A percentile compares a stretch with the other conserved stretches of the same genome.
These are phyloP conservation scores for Euglossa dilemma DNA, from an alignment of 1,140 invertebrate species.

Conservation along the genomic window DNA sequence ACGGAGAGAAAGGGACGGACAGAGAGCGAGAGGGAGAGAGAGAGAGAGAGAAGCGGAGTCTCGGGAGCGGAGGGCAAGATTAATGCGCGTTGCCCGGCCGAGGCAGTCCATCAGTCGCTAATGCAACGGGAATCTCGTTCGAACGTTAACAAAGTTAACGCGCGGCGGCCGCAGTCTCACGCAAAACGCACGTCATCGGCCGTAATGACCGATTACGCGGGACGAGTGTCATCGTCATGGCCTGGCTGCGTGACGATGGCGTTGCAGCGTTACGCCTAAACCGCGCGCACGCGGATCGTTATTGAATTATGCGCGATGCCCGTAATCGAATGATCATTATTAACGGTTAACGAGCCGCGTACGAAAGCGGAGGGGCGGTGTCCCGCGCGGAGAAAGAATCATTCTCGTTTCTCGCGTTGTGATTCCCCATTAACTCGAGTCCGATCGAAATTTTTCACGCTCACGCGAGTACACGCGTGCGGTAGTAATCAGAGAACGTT, in stretches of 20 bases:
- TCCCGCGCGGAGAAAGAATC: background rate
- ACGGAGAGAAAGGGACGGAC: too few relatives aligned
- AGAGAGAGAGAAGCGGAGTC: background rate
- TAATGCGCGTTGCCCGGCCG: constrained; percentile 26
- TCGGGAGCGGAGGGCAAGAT: constrained; percentile 20
- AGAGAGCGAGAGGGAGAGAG: too few relatives aligned
- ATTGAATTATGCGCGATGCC: constrained; percentile 81
- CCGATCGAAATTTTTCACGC: background rate
- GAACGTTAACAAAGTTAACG: constrained; percentile 71
- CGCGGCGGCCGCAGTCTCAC: constrained; percentile 66
- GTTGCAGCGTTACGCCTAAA: constrained; percentile 76
- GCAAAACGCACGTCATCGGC: constrained; percentile 81
- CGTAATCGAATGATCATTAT: constrained; percentile 82
- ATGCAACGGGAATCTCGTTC: constrained; percentile 75
- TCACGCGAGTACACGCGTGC: background rate
- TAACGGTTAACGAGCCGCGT: constrained; percentile 76
- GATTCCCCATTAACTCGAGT: background rate
- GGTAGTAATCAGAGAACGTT: background rate
- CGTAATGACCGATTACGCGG: constrained; percentile 82
- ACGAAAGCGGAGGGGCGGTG: background rate
- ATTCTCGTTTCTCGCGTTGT: background rate
- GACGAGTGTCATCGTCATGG: constrained; percentile 71
- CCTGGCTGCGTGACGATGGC: constrained; percentile 68
- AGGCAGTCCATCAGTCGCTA: constrained; percentile 57
- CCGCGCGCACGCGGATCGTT: constrained; percentile 76